These are phyloP conservation scores for Alcis repandata DNA, from an alignment of 2,888 invertebrate species.

Conservation along the genomic window DNA sequence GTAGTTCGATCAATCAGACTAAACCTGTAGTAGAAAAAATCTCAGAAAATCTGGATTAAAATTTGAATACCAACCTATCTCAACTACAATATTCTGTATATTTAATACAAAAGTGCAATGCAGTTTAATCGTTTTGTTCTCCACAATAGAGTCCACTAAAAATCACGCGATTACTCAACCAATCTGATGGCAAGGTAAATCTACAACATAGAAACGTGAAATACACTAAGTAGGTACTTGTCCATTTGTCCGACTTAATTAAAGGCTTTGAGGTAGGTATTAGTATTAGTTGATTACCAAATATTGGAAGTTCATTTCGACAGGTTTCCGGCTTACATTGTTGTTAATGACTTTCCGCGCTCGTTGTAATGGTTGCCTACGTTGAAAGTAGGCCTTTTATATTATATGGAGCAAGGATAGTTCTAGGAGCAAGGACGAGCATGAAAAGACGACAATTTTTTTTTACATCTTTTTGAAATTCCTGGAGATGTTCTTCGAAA, in stretches of 20 bases:
- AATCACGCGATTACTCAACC: neutral
- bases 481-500: too few species aligned
- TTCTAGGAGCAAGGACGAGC: neutral
- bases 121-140: neutral
- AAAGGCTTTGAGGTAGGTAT: neutral
- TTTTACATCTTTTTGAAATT: too few species aligned
- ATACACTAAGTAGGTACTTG: neutral
- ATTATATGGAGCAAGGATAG: neutral
- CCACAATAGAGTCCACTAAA: neutral
- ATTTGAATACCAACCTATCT: neutral
- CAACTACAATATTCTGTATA: neutral
- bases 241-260: slow-evolving; percentile 12
- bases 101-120: neutral
- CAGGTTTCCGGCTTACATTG: slow-evolving; percentile 7
- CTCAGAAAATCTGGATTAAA: neutral
- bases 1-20: too few species aligned
- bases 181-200: neutral
- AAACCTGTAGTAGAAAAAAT: too few species aligned
- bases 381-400: neutral
- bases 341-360: slow-evolving; percentile 5
- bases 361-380: neutral
- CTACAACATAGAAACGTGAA: too few species aligned
- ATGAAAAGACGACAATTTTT: too few species aligned
- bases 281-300: slow-evolving; percentile 7
- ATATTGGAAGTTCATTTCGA: slow-evolving; percentile 24